phyloP scores from a whole-genome alignment of 1,140 invertebrate species.

The Teleopsis dalmanni region DNA sequence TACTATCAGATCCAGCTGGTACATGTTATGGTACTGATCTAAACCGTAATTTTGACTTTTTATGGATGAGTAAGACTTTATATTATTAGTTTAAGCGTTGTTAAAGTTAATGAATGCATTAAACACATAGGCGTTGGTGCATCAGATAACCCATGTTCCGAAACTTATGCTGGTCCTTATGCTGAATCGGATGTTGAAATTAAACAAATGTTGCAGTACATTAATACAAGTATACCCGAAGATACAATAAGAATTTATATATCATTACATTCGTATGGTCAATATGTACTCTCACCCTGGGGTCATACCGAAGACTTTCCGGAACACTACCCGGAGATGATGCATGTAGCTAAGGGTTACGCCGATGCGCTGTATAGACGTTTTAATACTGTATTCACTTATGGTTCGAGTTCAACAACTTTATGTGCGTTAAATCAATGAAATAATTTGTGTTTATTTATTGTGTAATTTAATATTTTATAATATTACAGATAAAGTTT shows the following conservation, averaged over 20 bases:
- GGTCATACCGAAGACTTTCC: slow-evolving; percentile 45
- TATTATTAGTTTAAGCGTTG: neutral
- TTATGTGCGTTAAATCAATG: slow-evolving; percentile 41
- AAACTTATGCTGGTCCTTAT: slow-evolving; percentile 51
- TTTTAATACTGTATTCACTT: slow-evolving; percentile 44
- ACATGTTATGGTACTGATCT: slow-evolving; percentile 55
- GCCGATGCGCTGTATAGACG: slow-evolving; percentile 39
- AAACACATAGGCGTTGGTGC: slow-evolving; percentile 44
- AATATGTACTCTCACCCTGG: slow-evolving; percentile 45
- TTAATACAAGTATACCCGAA: slow-evolving; percentile 33
- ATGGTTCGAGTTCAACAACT: slow-evolving; percentile 48
- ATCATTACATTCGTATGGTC: slow-evolving; percentile 48
- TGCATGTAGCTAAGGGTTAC: slow-evolving; percentile 43
- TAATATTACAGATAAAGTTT: slow-evolving; percentile 43
- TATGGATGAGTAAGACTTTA: slow-evolving; percentile 58
- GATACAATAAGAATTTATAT: slow-evolving; percentile 44
- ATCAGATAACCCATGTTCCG: slow-evolving; percentile 48
- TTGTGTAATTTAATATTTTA: too few relatives aligned
- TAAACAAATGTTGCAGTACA: slow-evolving; percentile 40
- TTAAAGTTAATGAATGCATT: neutral
- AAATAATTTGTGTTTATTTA: neutral
- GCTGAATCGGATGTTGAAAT: slow-evolving; percentile 58
- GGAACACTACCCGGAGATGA: slow-evolving; percentile 48
- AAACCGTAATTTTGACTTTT: slow-evolving; percentile 62
- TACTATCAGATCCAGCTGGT: slow-evolving; percentile 32